Conservation (phyloP, 2,797 vertebrate species). For the Sebastes jordani region DNA sequence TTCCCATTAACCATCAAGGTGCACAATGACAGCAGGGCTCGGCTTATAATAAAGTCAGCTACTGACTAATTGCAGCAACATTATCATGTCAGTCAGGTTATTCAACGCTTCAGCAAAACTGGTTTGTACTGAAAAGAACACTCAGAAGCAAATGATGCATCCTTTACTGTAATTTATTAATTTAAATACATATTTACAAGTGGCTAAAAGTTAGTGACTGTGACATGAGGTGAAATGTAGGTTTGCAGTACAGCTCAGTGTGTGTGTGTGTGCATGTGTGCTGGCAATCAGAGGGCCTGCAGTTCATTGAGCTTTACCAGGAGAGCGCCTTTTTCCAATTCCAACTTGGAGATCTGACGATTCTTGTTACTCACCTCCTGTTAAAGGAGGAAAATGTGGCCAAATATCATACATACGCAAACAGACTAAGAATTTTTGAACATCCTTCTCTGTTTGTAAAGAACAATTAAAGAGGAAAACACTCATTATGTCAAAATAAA, state of each 20-base stretch:
- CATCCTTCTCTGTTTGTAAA: neutral
- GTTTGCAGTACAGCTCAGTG: neutral
- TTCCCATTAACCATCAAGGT: neutral
- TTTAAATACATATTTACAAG: conserved; percentile 76
- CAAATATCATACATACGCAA: neutral
- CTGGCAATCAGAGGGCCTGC: conserved; percentile 41
- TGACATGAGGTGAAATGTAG: neutral
- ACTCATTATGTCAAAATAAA: neutral
- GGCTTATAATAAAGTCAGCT: neutral
- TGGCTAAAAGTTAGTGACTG: neutral
- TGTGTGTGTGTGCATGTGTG: neutral
- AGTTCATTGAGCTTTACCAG: conserved; percentile 65
- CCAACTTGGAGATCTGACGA: conserved; percentile 73
- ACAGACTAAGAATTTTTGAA: neutral
- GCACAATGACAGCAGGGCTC: neutral
- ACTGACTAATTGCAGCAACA: neutral
- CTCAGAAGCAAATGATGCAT: neutral
- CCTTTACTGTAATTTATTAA: conserved; percentile 36
- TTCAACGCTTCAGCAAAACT: neutral
- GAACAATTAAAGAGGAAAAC: neutral
- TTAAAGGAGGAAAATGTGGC: neutral
- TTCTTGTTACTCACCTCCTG: conserved; percentile 79
- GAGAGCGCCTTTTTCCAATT: conserved; percentile 74
- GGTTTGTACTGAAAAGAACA: neutral
- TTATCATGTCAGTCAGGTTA: neutral